A percentile compares a stretch with the other conserved stretches of the same genome.
Evolutionary conservation across 2,888 invertebrate species (phyloP).

Genomic region (Cheilosia scutellata): DNA sequence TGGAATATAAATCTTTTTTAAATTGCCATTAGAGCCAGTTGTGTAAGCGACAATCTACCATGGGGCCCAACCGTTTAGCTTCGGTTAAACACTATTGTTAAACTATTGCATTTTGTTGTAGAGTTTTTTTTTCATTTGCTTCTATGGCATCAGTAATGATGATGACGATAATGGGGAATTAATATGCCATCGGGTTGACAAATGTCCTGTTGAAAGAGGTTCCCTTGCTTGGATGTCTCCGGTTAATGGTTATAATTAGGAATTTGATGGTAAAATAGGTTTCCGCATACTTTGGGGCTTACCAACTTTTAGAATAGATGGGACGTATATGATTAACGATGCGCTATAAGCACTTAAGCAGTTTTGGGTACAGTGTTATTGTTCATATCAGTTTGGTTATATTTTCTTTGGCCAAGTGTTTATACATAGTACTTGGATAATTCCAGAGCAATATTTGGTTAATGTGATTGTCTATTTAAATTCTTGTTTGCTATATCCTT

Average conservation of each 20-base stretch:
- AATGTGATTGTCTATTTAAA: no score
- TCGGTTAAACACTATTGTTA: slow-evolving; percentile 13
- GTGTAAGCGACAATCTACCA: not conserved
- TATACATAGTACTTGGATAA: no score
- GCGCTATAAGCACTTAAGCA: no score
- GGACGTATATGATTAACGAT: slow-evolving; percentile 6
- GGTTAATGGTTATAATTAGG: slow-evolving; percentile 37
- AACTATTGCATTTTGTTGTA: slow-evolving; percentile 12
- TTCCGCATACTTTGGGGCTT: not conserved
- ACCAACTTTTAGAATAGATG: not conserved
- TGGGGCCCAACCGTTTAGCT: not conserved
- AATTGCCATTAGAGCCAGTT: slow-evolving; percentile 32
- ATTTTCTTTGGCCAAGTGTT: no score
- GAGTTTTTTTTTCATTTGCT: not conserved
- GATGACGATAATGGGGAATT: slow-evolving; percentile 36
- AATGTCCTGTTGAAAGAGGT: slow-evolving; percentile 36
- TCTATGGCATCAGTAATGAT: slow-evolving; percentile 19
- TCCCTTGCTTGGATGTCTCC: not conserved
- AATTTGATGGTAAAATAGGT: slow-evolving; percentile 20
- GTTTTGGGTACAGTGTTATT: not conserved
- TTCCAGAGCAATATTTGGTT: no score
- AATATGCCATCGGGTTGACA: slow-evolving; percentile 40
- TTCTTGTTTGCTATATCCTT: no score
- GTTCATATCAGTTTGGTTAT: no score
- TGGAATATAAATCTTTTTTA: slow-evolving; percentile 29